Evolutionary conservation across 2,113 vertebrate species (phyloP).

Genomic region (Mormyrus lacerda): DNA sequence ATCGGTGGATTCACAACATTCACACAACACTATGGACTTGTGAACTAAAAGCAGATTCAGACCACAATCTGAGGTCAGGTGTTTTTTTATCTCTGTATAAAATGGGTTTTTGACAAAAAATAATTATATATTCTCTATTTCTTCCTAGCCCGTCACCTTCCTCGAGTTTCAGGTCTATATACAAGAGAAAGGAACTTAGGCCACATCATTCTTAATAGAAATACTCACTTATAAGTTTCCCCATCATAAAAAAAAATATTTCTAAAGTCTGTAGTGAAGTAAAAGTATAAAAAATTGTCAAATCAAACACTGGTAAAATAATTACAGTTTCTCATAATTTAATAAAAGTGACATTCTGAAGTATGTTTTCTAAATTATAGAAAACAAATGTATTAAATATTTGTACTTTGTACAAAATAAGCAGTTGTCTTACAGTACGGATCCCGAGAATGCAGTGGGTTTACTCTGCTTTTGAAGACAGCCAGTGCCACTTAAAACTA

Average conservation of each 20-base stretch:
- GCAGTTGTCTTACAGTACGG: not conserved
- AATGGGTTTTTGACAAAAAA: conserved; percentile 41
- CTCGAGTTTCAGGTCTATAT: conserved; percentile 40
- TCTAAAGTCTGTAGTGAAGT: conserved; percentile 50
- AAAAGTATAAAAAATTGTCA: conserved; percentile 51
- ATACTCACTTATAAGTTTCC: conserved; percentile 44
- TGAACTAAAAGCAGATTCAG: conserved; percentile 37
- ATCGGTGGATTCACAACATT: conserved; percentile 15
- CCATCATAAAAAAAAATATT: conserved; percentile 51
- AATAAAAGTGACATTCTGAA: conserved; percentile 24
- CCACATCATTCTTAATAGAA: conserved; percentile 41
- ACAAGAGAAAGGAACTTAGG: conserved; percentile 53
- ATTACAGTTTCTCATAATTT: conserved; percentile 21
- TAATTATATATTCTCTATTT: conserved; percentile 32
- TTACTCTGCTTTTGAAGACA: not conserved
- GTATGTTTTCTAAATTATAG: conserved; percentile 29
- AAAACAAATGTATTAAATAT: conserved; percentile 28
- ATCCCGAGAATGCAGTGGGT: not conserved
- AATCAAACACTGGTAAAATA: conserved; percentile 31
- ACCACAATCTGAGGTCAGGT: conserved; percentile 40
- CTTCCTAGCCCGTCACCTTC: conserved; percentile 28
- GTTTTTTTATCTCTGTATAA: conserved; percentile 42
- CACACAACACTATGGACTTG: conserved; percentile 29
- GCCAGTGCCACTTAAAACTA: not conserved
- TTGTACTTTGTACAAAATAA: conserved; percentile 19